These are phyloP conservation scores for Nesidiocoris tenuis DNA, from an alignment of 2,888 invertebrate species.

Conservation along the genomic window DNA sequence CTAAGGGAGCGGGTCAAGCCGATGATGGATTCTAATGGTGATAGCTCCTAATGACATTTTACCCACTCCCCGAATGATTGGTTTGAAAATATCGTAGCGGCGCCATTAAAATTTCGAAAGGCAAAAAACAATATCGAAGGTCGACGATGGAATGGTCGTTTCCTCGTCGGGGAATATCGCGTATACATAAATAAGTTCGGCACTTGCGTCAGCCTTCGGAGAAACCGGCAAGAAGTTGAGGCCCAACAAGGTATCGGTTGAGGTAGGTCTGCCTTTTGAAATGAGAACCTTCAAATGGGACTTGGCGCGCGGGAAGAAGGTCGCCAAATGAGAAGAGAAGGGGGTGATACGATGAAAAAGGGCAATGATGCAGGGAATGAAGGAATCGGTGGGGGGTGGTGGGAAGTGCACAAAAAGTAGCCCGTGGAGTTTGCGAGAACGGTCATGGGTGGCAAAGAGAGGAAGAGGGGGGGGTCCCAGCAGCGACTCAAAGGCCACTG, in stretches of 20 bases:
- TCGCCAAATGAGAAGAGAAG: not conserved
- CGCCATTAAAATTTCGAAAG: too few relatives aligned
- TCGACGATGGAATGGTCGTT: too few relatives aligned
- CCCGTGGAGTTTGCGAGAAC: not conserved
- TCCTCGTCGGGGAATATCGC: too few relatives aligned
- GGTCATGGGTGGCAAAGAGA: not conserved
- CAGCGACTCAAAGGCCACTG: conserved; percentile 30
- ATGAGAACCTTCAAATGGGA: not conserved
- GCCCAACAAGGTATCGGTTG: not conserved
- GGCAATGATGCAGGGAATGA: not conserved
- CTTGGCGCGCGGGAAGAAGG: too few relatives aligned
- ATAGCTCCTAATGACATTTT: too few relatives aligned
- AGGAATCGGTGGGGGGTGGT: not conserved
- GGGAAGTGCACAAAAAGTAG: not conserved
- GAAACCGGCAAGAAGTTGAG: too few relatives aligned
- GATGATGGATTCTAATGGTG: not conserved
- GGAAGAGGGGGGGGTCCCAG: not conserved
- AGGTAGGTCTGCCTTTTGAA: not conserved
- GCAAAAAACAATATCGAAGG: too few relatives aligned
- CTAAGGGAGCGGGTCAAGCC: not conserved
- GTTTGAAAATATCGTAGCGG: too few relatives aligned
- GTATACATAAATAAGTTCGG: too few relatives aligned
- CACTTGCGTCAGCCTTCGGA: too few relatives aligned
- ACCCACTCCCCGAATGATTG: too few relatives aligned
- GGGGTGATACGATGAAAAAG: not conserved